A percentile compares a stretch with the other conserved stretches of the same genome.
Evolutionary conservation across 2,888 invertebrate species (phyloP).

Genomic region (Agrochola lychnidis): DNA sequence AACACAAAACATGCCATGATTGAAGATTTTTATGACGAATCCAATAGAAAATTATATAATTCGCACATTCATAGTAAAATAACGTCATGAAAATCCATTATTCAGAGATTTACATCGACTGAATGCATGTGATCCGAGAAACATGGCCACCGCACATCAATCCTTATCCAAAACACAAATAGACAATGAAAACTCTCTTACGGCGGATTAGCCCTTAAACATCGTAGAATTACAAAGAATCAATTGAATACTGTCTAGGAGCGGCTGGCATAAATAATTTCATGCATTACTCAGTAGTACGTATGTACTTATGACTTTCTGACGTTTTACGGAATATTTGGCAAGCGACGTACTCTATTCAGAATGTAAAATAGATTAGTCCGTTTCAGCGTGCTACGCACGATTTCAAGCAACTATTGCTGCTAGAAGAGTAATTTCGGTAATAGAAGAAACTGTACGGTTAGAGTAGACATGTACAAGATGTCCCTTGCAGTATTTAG

Average conservation of each 20-base stretch:
- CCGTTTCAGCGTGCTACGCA: slow-evolving; percentile 81
- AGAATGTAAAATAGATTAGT: slow-evolving; percentile 83
- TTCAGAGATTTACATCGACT: slow-evolving; percentile 81
- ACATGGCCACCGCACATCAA: slow-evolving; percentile 88
- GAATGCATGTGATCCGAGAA: slow-evolving; percentile 89
- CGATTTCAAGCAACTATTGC: slow-evolving; percentile 75
- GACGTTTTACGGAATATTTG: slow-evolving; percentile 91
- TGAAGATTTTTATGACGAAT: slow-evolving; percentile 74
- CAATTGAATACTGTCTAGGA: slow-evolving; percentile 84
- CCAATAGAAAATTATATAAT: slow-evolving; percentile 85
- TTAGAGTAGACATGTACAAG: slow-evolving; percentile 90
- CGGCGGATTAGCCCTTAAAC: slow-evolving; percentile 75
- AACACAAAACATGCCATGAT: slow-evolving; percentile 78
- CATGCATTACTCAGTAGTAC: slow-evolving; percentile 89
- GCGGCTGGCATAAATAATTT: slow-evolving; percentile 88
- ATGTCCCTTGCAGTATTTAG: slow-evolving; percentile 93
- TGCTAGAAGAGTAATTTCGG: slow-evolving; percentile 76
- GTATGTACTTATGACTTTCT: slow-evolving; percentile 90
- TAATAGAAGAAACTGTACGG: slow-evolving; percentile 81
- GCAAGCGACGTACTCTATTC: slow-evolving; percentile 88
- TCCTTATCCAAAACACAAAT: slow-evolving; percentile 86
- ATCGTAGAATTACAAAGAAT: slow-evolving; percentile 83
- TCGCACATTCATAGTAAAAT: slow-evolving; percentile 80
- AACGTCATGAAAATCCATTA: slow-evolving; percentile 80
- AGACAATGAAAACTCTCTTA: slow-evolving; percentile 85